Evolutionary conservation across 1,140 invertebrate genomes (phyloP).

Genomic region (Hypsibius dujardini): DNA sequence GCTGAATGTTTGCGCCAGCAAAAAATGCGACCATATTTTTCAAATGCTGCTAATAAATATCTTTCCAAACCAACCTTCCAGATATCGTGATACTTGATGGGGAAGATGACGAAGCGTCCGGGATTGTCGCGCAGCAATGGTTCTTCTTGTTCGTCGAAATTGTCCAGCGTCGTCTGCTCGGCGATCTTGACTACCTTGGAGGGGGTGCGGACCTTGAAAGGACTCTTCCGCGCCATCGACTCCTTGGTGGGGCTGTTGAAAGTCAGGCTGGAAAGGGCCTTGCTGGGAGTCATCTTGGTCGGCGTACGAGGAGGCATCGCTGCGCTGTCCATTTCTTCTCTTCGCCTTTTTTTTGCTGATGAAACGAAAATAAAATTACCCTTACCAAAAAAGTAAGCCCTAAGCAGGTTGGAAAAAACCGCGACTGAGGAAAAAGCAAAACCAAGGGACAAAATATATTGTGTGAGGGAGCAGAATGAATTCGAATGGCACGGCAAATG

Average conservation of each 20-base stretch:
- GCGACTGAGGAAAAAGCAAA: no score
- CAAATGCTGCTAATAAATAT: conserved; percentile 16
- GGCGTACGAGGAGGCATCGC: no score
- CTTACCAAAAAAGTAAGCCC: no score
- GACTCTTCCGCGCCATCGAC: not conserved
- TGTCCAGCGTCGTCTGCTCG: conserved; percentile 18
- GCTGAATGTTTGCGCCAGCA: no score
- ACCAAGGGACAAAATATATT: no score
- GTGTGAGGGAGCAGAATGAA: no score
- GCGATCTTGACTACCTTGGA: conserved; percentile 13
- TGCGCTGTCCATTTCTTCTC: no score
- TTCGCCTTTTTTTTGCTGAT: no score
- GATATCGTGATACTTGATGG: conserved; percentile 42
- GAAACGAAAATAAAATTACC: no score
- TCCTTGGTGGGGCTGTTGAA: conserved; percentile 6
- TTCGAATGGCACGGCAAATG: no score
- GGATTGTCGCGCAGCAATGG: conserved; percentile 78
- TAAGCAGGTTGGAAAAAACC: no score
- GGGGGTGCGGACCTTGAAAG: not conserved
- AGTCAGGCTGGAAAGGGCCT: not conserved
- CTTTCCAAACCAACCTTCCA: conserved; percentile 28
- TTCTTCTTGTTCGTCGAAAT: conserved; percentile 43
- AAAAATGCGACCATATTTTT: conserved; percentile 6
- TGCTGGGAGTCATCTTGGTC: not conserved
- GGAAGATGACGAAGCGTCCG: conserved; percentile 81